Percentiles rank a stretch among this genome's conserved stretches.
These are phyloP conservation scores for Drosophila baimaii DNA, from an alignment of 1,140 invertebrate genomes.

Conservation along the genomic window DNA sequence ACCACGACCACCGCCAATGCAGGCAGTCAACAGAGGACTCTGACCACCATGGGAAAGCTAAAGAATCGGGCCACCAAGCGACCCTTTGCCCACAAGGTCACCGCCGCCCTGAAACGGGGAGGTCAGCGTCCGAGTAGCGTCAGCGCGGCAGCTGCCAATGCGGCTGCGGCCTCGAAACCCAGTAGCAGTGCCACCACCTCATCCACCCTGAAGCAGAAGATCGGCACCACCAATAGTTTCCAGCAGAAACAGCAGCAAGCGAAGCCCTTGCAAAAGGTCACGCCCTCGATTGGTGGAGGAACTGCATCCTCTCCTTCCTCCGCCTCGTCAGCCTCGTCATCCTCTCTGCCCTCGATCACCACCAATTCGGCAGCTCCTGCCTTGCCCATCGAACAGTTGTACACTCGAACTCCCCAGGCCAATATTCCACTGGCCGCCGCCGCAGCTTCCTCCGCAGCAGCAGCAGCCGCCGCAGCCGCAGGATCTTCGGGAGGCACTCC, in stretches of 20 bases:
- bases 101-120: slow-evolving; percentile 58
- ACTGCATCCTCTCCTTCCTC: slow-evolving; percentile 30
- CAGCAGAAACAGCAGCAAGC: slow-evolving; percentile 52
- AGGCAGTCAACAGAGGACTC: slow-evolving; percentile 64
- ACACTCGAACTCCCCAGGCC: slow-evolving; percentile 64
- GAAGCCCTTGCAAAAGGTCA: slow-evolving; percentile 58
- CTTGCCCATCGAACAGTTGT: slow-evolving; percentile 62
- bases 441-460: slow-evolving; percentile 40
- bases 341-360: slow-evolving; percentile 41
- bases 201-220: slow-evolving; percentile 54
- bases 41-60: slow-evolving; percentile 77
- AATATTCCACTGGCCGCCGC: slow-evolving; percentile 68
- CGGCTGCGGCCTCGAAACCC: slow-evolving; percentile 62
- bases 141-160: slow-evolving; percentile 59
- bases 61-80: slow-evolving; percentile 77
- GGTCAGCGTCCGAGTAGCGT: slow-evolving; percentile 63
- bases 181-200: slow-evolving; percentile 28
- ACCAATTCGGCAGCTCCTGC: slow-evolving; percentile 41
- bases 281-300: slow-evolving; percentile 28
- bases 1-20: slow-evolving; percentile 61
- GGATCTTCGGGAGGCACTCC: slow-evolving; percentile 21
- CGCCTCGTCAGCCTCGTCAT: background rate
- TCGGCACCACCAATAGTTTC: slow-evolving; percentile 46
- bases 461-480: slow-evolving; percentile 42
- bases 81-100: slow-evolving; percentile 71